Evolutionary conservation across 2,113 vertebrate genomes (phyloP).

Genomic region (Alligator sinensis): DNA sequence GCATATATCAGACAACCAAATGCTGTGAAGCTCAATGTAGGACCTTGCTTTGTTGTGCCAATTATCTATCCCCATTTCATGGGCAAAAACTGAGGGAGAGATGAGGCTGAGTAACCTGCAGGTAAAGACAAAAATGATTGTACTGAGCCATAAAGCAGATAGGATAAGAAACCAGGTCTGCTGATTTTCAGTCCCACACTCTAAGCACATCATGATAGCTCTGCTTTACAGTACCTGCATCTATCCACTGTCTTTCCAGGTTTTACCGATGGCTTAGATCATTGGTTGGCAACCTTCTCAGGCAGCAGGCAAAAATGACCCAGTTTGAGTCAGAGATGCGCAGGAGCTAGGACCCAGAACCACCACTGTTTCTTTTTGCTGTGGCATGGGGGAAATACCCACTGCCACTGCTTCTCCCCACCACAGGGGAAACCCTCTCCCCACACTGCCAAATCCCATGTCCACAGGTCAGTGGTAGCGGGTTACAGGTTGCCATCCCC

Average conservation of each 20-base stretch:
- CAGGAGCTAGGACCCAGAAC: no score
- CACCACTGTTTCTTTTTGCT: no score
- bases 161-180: not conserved
- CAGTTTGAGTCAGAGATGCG: no score
- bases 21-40: not conserved
- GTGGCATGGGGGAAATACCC: no score
- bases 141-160: not conserved
- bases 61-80: not conserved
- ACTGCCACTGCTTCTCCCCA: not conserved
- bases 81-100: not conserved
- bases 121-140: not conserved
- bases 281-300: no score
- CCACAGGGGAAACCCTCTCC: not conserved
- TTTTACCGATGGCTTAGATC: not conserved
- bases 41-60: not conserved
- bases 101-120: rapidly evolving
- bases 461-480: no score
- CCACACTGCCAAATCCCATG: no score
- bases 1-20: not conserved
- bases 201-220: not conserved
- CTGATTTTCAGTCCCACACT: not conserved
- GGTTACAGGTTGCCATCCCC: no score
- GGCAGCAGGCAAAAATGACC: no score
- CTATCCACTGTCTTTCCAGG: not conserved
- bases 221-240: not conserved